Conservation (phyloP, 2,797 vertebrate species). For the Sarcophilus harrisii region DNA sequence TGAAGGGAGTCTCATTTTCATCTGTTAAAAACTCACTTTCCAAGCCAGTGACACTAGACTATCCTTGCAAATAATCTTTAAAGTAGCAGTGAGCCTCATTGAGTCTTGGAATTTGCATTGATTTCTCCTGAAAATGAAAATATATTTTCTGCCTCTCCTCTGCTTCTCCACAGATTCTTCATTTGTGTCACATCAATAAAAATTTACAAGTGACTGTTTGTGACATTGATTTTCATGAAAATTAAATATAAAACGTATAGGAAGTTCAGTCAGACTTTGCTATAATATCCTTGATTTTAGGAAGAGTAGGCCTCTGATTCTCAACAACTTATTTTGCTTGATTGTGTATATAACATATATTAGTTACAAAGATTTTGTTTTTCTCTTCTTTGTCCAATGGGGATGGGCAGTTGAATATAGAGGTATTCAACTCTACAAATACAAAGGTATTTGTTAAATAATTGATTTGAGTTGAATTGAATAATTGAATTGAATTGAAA, state of each 20-base stretch:
- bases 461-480: no score
- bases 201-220: not conserved
- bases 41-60: not conserved
- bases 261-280: not conserved
- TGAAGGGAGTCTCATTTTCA: not conserved
- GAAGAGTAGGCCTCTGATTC: not conserved
- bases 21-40: not conserved
- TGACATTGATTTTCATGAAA: not conserved
- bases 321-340: not conserved
- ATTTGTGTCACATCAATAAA: not conserved
- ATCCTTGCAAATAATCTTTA: not conserved
- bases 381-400: not conserved
- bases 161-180: not conserved
- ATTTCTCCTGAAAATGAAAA: not conserved
- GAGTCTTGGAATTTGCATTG: not conserved
- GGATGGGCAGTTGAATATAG: not conserved
- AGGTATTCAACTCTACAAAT: no score
- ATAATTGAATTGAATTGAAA: no score
- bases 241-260: not conserved
- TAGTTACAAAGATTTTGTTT: not conserved
- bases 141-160: not conserved
- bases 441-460: not conserved
- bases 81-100: not conserved
- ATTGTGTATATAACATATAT: not conserved
- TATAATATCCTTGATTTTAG: not conserved